Base-by-base conservation (phyloP, 2,797 vertebrate genomes). In the Sylvilagus floridanus region DNA sequence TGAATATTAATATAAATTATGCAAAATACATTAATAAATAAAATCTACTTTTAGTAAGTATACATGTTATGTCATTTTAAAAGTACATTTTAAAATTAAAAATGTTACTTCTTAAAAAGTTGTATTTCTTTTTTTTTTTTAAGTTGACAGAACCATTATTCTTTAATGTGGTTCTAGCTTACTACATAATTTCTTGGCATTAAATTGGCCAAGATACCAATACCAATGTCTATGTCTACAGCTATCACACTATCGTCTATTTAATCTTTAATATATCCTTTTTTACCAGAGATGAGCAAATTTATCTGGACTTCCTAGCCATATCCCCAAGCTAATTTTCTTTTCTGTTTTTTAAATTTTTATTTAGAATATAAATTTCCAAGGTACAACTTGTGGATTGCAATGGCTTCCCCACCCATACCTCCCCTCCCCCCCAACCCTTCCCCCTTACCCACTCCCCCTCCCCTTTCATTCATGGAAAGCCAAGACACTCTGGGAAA, bases 271-370 rank as follows among this genome's bases (percentile, higher is more conserved):
- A 66, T 72, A 54, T 66, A 73, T 21, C 1, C 3, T 14, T 62
- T 35, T 50, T 89, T 94, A 32, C 42, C 71, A 91, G n/a, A 93
- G 62, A 82, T 76, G 75, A 87, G 65, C 2, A 63, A 47, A 68
- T 93, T 4, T 65, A 37, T 32, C 7, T 94, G 16, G 85, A 68
- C 4, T 75, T 30, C 9, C 17, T 57, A 57, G 62, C 50, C 50
- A 52, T 90, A 17, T 89, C 65, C 28, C 47, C 57, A 85, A 86
- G 7, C 7, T 75, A 60, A 79, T 35, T 79, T 83, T 7, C 35
- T 73, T n/a, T n/a, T n/a, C n/a, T n/a, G n/a, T n/a, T n/a, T n/a
- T n/a, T n/a, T n/a, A n/a, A n/a, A n/a, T n/a, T n/a, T n/a, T n/a
- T n/a, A n/a, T n/a, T n/a, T n/a, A n/a, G n/a, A n/a, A n/a, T n/a